Evolutionary conservation across 2,113 vertebrate genomes (phyloP).

Genomic region (Saguinus imperator): DNA sequence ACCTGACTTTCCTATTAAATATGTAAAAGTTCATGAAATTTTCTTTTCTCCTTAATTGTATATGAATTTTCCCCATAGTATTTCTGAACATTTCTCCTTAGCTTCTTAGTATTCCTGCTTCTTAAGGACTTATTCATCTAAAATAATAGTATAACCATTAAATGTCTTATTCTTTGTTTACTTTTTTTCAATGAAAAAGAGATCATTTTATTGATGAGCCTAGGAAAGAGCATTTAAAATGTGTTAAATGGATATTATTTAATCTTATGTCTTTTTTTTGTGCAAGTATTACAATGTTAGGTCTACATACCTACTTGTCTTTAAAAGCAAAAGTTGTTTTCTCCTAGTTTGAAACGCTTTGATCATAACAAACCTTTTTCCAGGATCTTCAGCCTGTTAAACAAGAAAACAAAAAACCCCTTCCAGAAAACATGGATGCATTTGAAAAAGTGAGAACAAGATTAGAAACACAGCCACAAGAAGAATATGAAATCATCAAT

Average conservation of each 20-base stretch:
- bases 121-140: not conserved
- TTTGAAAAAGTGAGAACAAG: slow-evolving; percentile 84
- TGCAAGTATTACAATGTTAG: no score
- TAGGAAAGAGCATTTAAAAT: slow-evolving; percentile 6
- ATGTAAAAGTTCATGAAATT: slow-evolving; percentile 18
- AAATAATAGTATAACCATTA: not conserved
- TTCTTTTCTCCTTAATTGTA: slow-evolving; percentile 34
- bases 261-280: no score
- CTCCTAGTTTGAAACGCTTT: slow-evolving; percentile 49
- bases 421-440: slow-evolving; percentile 80
- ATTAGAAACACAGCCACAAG: slow-evolving; percentile 77
- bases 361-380: slow-evolving; percentile 66
- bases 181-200: slow-evolving; percentile 14
- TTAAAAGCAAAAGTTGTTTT: not conserved
- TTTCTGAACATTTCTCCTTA: not conserved
- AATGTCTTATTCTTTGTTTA: slow-evolving; percentile 33
- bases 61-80: slow-evolving; percentile 18
- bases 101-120: not conserved
- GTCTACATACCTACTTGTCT: not conserved
- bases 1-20: not conserved
- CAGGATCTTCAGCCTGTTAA: slow-evolving; percentile 83
- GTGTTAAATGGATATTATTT: not conserved
- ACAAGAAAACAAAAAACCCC: slow-evolving; percentile 77
- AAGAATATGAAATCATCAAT: slow-evolving; percentile 83
- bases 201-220: not conserved